Base-by-base conservation (phyloP, 2,113 vertebrate species). In the Condylura cristata region DNA sequence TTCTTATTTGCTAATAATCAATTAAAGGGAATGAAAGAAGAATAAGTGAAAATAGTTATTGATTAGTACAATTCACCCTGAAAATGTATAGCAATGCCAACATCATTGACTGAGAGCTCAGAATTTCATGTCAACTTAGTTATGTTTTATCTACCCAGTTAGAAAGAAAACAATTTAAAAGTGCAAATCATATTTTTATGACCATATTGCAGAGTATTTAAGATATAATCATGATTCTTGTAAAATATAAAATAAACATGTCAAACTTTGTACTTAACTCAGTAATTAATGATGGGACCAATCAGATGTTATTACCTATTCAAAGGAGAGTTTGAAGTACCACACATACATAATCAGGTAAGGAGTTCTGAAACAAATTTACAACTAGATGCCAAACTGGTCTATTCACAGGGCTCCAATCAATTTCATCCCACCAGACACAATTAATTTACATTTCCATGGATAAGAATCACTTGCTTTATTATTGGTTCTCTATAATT, bases 371-470 rank as follows among this genome's bases (percentile, higher is more conserved):
- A 91, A 68, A 92, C 66, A 87, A 34, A 90, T 86, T 86, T 53
- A 84, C 63, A 79, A 70, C 22, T 65, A 51, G 37, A 91, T 94
- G n/a, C 44, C 65, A 83, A 89, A 79, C 16, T 37, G 37, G 13
- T 61, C 34, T 96, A 83, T 63, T 90, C 85, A 92, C 18, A 81
- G 46, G 28, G 24, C 51, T 39, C 56, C 86, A 88, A 94, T 89
- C 72, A 68, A 86, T 92, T 86, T 78, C 46, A 63, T 90, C 74
- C 56, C 32, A 60, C 26, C 70, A 90, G 72, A 66, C 18, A 92
- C 56, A 88, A 68, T 91, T 85, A 92, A 93, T 83, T 95, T 93
- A 92, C 78, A 86, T 95, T 93, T 78, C 81, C 58, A 60, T 68
- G 37, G 56, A 85, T 34, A 86, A 93, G 51, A 61, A 84, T 63